Percentiles rank a stretch among this genome's conserved stretches.
Conservation (phyloP, 1,140 invertebrate species). For the Dinoponera quadriceps region DNA sequence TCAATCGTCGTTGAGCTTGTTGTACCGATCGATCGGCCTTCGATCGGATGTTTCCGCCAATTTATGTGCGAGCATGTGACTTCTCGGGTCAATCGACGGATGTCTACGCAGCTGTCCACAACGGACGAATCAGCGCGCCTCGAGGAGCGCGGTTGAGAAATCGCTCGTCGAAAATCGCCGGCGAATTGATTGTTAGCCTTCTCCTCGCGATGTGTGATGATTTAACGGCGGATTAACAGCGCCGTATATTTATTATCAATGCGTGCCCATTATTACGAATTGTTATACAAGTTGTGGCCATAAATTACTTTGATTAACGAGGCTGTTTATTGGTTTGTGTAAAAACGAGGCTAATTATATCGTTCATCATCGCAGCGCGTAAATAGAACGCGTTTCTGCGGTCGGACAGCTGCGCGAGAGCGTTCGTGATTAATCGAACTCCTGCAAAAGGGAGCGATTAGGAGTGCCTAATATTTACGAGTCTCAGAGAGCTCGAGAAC, state of each 20-base stretch:
- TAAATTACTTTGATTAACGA: constrained; percentile 14
- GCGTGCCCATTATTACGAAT: background rate
- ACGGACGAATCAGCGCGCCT: background rate
- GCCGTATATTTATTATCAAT: background rate
- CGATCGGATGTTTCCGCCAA: constrained; percentile 56
- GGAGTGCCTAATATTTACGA: too few species aligned
- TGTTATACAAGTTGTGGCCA: background rate
- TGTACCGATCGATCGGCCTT: constrained; percentile 66
- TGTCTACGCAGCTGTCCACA: background rate
- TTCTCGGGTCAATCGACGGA: constrained; percentile 36
- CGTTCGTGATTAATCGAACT: constrained; percentile 41
- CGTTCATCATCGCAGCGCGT: constrained; percentile 37
- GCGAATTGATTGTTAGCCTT: too few species aligned
- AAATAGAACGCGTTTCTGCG: constrained; percentile 26
- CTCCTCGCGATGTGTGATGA: too few species aligned
- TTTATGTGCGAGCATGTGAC: constrained; percentile 69
- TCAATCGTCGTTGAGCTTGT: constrained; percentile 48
- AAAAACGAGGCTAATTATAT: constrained; percentile 22
- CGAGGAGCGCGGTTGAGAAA: too few species aligned
- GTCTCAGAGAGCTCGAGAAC: too few species aligned
- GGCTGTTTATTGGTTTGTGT: constrained; percentile 10
- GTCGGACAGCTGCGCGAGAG: background rate
- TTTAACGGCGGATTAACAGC: too few species aligned
- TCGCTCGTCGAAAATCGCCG: too few species aligned
- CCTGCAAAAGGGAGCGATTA: too few species aligned